phyloP scores from a whole-genome alignment of 1,140 invertebrate genomes.

The Aphelinus certus region DNA sequence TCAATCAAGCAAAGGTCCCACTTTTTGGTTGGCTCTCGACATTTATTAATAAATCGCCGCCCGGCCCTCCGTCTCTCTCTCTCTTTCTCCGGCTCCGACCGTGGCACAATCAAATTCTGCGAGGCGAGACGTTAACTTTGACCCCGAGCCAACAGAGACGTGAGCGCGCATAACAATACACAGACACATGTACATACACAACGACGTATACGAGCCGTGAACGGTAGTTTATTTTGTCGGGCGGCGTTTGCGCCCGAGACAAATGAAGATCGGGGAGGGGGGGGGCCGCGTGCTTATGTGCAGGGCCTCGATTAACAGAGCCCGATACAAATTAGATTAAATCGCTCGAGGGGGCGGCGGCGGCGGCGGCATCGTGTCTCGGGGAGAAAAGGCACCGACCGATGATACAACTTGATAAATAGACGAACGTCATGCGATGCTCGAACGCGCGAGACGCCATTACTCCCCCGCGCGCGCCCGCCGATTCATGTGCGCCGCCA shows the following conservation, averaged over 20 bases:
- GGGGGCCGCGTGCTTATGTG: not conserved
- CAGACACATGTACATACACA: no score
- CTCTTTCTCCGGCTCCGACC: not conserved
- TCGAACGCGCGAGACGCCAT: conserved; percentile 47
- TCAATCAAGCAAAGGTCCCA: conserved; percentile 20
- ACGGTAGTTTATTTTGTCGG: conserved; percentile 56
- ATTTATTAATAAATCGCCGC: conserved; percentile 21
- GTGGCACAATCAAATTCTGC: not conserved
- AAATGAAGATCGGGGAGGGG: conserved; percentile 52
- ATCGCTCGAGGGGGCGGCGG: conserved; percentile 54
- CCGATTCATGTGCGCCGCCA: not conserved
- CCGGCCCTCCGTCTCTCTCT: not conserved
- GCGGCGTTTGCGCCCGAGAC: conserved; percentile 45
- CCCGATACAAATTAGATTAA: conserved; percentile 64
- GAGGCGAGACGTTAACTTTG: not conserved
- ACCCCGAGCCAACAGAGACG: not conserved
- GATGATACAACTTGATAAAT: conserved; percentile 66
- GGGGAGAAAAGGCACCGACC: conserved; percentile 50
- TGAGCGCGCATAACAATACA: not conserved
- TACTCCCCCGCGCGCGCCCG: not conserved
- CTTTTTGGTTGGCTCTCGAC: not conserved
- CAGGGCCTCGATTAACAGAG: conserved; percentile 56
- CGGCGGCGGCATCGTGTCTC: conserved; percentile 48
- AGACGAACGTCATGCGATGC: conserved; percentile 63
- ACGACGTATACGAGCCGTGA: conserved; percentile 31